These are phyloP conservation scores for Scolanthus callimorphus DNA, from an alignment of 92 coral and sea anemone genomes.

Conservation along the genomic window DNA sequence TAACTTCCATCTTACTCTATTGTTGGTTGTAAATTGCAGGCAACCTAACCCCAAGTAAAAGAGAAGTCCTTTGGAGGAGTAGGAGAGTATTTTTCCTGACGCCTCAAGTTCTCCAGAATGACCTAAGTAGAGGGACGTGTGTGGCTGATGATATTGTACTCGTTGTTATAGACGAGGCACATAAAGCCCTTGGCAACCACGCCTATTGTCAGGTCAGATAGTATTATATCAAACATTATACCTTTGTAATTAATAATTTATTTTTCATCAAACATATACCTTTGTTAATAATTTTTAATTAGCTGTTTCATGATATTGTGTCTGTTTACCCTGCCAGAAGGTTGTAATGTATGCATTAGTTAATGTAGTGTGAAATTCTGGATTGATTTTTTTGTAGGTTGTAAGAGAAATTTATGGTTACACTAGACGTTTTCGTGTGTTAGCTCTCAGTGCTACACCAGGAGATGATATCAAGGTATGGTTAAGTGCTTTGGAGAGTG, in stretches of 20 bases:
- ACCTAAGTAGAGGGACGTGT: constrained; percentile 87
- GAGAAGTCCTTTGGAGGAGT: constrained; percentile 72
- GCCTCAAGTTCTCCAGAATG: constrained; percentile 96
- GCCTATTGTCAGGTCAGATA: constrained; percentile 99
- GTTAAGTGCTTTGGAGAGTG: too few species aligned
- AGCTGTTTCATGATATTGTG: too few species aligned
- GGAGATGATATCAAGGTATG: constrained; percentile 88
- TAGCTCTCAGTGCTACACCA: constrained; percentile 97
- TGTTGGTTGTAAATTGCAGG: too few species aligned
- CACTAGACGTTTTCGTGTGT: constrained; percentile 78
- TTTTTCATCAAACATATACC: too few species aligned
- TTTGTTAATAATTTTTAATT: too few species aligned
- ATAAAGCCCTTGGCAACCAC: constrained; percentile 96
- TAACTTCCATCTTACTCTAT: too few species aligned
- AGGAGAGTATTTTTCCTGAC: constrained; percentile 91
- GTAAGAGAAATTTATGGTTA: constrained; percentile 77
- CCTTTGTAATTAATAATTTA: too few species aligned
- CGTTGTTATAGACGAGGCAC: constrained; percentile 95
- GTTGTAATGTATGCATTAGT: too few species aligned
- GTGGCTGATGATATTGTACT: constrained; percentile 80
- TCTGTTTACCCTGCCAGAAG: too few species aligned
- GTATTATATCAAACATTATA: too few species aligned
- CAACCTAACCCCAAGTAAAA: constrained; percentile 83
- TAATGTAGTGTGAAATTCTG: too few species aligned
- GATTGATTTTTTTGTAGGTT: constrained; percentile 59